Evolutionary conservation across 2,113 vertebrate genomes (phyloP).

Genomic region (Rhegmatorhina hoffmannsi): DNA sequence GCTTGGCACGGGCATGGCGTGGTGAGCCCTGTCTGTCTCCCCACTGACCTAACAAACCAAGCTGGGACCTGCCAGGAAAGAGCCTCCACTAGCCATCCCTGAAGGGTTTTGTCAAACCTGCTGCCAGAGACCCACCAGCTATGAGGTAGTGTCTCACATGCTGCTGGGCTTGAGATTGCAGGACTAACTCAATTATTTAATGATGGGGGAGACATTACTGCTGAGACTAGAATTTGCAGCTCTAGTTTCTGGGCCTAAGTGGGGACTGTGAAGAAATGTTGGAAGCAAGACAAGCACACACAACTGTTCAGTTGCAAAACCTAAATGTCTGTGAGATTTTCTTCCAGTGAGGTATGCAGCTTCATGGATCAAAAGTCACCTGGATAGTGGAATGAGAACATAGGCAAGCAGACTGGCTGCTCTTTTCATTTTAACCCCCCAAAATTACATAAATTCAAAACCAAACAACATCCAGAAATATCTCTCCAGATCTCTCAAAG

Average conservation of each 20-base stretch:
- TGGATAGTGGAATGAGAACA: not conserved
- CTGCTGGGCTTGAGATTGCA: constrained; percentile 30
- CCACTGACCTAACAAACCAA: constrained; percentile 64
- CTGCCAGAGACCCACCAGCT: constrained; percentile 49
- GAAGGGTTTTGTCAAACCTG: constrained; percentile 1
- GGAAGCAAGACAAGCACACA: not conserved
- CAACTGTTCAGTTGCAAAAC: constrained; percentile 4
- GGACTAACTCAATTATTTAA: constrained; percentile 60
- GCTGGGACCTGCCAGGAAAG: constrained; percentile 58
- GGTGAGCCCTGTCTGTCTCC: constrained; percentile 36
- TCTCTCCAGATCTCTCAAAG: not conserved
- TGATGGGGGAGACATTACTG: constrained; percentile 39
- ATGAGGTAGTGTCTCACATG: constrained; percentile 65
- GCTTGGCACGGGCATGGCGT: constrained; percentile 5
- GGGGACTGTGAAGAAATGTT: constrained; percentile 12
- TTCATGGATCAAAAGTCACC: not conserved
- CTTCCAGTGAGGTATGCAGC: not conserved
- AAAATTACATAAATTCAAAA: not conserved
- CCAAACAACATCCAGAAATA: not conserved
- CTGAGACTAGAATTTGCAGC: constrained; percentile 48
- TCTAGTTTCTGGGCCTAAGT: constrained; percentile 13
- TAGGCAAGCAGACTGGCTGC: not conserved
- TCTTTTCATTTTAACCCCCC: not conserved
- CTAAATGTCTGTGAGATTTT: not conserved
- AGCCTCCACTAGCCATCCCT: not conserved